Evolutionary conservation across 2,113 vertebrate genomes (phyloP), one percentile per base, ranked within the genome.

Genomic region (Trematomus loennbergii): DNA sequence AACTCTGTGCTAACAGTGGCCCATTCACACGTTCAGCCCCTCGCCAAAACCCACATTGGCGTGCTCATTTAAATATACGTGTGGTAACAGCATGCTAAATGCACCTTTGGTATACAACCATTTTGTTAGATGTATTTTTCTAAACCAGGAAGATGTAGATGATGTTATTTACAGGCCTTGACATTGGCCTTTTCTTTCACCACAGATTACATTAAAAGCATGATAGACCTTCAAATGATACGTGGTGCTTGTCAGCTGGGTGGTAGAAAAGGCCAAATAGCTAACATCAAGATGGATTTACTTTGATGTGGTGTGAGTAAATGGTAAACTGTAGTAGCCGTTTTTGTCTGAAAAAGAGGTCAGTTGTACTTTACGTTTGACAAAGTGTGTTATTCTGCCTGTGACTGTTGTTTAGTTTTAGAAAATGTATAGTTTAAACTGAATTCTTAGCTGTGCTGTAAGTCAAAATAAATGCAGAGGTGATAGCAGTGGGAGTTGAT

Each of bases 21-120:
- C 68, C 45, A 58, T 87, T 90, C 67, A 85, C 77, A 72, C 79
- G 54, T 68, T 74, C 57, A 73, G 29, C 7, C 12, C 55, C n/a
- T 5, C 76, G 69, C 45, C 46, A 59, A 52, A 67, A 15, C 20
- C 48, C 36, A 57, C 58, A 16, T 60, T 12, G 25, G 62, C 58
- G 57, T 15, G 0, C 72, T 65, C 11, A 48, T 87, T 78, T 75
- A 20, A 59, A 75, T 72, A 9, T 64, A 33, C 49, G n/a, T 64
- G 5, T 55, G 2, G 20, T 45, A 50, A 22, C 33, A 17, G 43
- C 17, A 12, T 25, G 59, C 65, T 64, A 22, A 65, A 76, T 43
- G 48, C 46, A 50, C 16, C 3, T 3, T 20, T 57, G 22, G 22
- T 0, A 36, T 12, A 9, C 36, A 15, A 45, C 50, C 10, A 22